phyloP scores from a whole-genome alignment of 2,888 invertebrate species.

The Aplocera efformata region DNA sequence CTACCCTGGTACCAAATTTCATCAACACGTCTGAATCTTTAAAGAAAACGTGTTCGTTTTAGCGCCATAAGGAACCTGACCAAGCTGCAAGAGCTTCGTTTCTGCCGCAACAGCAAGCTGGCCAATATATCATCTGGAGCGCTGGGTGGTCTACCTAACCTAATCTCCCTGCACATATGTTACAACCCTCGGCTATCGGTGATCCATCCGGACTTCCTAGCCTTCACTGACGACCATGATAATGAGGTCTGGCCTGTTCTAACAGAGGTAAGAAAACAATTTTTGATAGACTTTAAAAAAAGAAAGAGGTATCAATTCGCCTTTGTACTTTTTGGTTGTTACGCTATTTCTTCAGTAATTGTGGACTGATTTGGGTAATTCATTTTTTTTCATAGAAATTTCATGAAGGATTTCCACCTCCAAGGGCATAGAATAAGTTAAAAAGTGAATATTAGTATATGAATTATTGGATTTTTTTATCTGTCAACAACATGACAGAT shows the following conservation, averaged over 20 bases:
- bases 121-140: constrained; percentile 72
- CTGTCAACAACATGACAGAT: no score
- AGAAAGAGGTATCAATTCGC: no score
- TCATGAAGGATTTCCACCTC: no score
- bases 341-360: not conserved
- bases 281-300: no score
- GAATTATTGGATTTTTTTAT: no score
- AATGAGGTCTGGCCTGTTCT: constrained; percentile 80
- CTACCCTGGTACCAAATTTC: no score
- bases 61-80: constrained; percentile 80
- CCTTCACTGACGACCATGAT: constrained; percentile 53
- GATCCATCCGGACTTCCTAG: constrained; percentile 81
- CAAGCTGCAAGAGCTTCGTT: constrained; percentile 79
- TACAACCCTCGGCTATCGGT: constrained; percentile 81
- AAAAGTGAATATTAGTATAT: no score
- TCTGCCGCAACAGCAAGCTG: constrained; percentile 82
- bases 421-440: no score
- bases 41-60: no score
- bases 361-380: no score
- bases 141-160: constrained; percentile 47
- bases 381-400: no score
- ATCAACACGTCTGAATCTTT: no score
- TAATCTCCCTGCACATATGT: constrained; percentile 79
- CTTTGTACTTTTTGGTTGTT: not conserved
- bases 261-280: constrained; percentile 66